Percentiles rank a stretch among this genome's conserved stretches.
phyloP scores from a whole-genome alignment of 92 coral and sea anemone species.

The Heteractis magnifica region DNA sequence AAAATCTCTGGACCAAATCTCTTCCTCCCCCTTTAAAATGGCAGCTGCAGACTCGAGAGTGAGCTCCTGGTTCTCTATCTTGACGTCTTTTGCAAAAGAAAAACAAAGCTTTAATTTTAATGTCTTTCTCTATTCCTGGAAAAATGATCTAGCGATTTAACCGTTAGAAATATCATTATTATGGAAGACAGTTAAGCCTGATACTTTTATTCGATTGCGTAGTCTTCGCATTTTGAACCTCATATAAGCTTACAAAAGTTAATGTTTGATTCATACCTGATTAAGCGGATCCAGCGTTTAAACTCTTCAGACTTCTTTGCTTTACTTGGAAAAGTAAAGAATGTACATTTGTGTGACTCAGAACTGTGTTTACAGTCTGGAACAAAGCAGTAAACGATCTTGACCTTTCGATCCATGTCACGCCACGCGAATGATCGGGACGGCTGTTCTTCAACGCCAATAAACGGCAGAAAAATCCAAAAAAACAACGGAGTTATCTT shows the following conservation, averaged over 20 bases:
- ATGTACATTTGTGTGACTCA: conserved; percentile 27
- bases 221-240: conserved; percentile 3
- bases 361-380: conserved; percentile 39
- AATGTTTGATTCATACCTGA: conserved; percentile 32
- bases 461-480: background rate
- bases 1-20: conserved; percentile 32
- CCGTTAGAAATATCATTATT: too few species aligned
- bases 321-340: conserved; percentile 31
- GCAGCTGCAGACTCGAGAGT: conserved; percentile 46
- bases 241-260: background rate
- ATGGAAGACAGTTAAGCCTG: background rate
- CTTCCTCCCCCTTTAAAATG: conserved; percentile 34
- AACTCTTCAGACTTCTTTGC: conserved; percentile 29
- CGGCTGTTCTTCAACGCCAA: background rate
- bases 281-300: conserved; percentile 31
- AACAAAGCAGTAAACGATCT: conserved; percentile 25
- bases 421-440: background rate
- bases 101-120: background rate
- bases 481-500: background rate
- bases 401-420: background rate
- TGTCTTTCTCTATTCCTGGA: too few species aligned
- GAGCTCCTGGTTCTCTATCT: conserved; percentile 44
- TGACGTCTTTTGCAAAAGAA: conserved; percentile 31
- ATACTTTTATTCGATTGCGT: background rate
- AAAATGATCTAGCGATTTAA: too few species aligned